Evolutionary conservation across 1,140 invertebrate genomes (phyloP).

Genomic region (Ips typographus): DNA sequence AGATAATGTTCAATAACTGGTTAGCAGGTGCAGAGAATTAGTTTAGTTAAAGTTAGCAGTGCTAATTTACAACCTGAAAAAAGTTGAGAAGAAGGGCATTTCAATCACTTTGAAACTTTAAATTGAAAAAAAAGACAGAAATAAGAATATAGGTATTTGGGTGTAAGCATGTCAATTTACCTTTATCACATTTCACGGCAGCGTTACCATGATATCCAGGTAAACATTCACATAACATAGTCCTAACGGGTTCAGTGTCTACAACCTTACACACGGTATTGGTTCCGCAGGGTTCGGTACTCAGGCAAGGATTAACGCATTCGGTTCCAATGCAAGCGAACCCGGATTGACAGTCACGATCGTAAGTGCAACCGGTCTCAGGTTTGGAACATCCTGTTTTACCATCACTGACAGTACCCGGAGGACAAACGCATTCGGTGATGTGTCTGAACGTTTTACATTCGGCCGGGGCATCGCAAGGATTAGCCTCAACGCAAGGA

Average conservation of each 20-base stretch:
- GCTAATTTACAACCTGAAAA: constrained; percentile 5
- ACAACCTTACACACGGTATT: constrained; percentile 79
- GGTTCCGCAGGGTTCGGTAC: constrained; percentile 76
- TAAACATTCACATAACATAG: constrained; percentile 87
- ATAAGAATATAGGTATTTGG: not conserved
- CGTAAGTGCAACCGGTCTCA: constrained; percentile 67
- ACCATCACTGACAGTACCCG: constrained; percentile 70
- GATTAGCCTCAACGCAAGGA: constrained; percentile 67
- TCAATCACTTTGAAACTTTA: not conserved
- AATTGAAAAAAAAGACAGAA: not conserved
- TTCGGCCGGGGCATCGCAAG: constrained; percentile 69
- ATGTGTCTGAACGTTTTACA: constrained; percentile 77
- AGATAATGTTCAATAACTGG: too few species aligned
- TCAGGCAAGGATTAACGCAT: constrained; percentile 82
- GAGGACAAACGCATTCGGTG: constrained; percentile 75
- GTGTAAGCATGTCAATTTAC: constrained; percentile 51
- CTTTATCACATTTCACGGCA: constrained; percentile 71
- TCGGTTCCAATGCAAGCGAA: constrained; percentile 77
- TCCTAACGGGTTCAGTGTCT: constrained; percentile 79
- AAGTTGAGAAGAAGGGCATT: constrained; percentile 3
- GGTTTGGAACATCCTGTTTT: constrained; percentile 66
- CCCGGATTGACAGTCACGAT: constrained; percentile 80
- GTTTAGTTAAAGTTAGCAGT: too few species aligned
- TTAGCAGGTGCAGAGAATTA: too few species aligned
- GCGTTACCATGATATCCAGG: constrained; percentile 82